Base-by-base conservation (phyloP, 1,140 invertebrate species). In the Trissolcus basalis region DNA sequence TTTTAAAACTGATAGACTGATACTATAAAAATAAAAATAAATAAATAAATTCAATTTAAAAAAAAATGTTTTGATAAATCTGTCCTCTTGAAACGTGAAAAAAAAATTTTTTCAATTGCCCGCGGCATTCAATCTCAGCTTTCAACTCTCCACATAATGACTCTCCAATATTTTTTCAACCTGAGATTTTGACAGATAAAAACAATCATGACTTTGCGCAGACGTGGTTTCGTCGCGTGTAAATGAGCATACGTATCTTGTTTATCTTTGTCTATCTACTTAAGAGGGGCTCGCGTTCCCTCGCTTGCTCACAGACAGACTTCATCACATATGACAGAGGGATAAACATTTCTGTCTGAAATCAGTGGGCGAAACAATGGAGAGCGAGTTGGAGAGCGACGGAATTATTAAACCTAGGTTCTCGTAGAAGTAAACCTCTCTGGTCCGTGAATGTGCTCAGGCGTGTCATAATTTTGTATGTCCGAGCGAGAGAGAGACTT, bases 331-430 rank as follows among this genome's bases (percentile, higher is more conserved):
- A 45, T 65, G 48, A 58, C 48, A 48, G 61, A 56, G 71, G 56
- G 50, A 74, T 68, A 75, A 75, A 68, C 72, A 69, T 75, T 69
- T 59, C 59, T 64, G 72, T 59, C 54, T 75, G 60, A 75, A 75
- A 75, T 75, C 72, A 75, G 64, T 69, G 65, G 65, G 65, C 72
- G 72, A 75, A 69, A 75, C 72, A 75, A 75, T 75, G 53, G 19
- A 27, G 6, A 27, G 19, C 19, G 63, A 59, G 63, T 55, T 61
- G 61, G 56, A 55, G 44, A 60, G 53, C 58, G 47, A 55, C 53
- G 53, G 65, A 75, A 69, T 69, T 75, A 75, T 69, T 69, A 75
- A 75, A 75, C 53, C 72, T 49, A 48, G 58, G 51, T 33, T 50
- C 39, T 56, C 50, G 48, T 16, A 63, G 44, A 51, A 61, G 58